Evolutionary conservation across 2,888 invertebrate genomes (phyloP), one percentile per base, ranked within the genome.

Genomic region (Plebejus melissa): DNA sequence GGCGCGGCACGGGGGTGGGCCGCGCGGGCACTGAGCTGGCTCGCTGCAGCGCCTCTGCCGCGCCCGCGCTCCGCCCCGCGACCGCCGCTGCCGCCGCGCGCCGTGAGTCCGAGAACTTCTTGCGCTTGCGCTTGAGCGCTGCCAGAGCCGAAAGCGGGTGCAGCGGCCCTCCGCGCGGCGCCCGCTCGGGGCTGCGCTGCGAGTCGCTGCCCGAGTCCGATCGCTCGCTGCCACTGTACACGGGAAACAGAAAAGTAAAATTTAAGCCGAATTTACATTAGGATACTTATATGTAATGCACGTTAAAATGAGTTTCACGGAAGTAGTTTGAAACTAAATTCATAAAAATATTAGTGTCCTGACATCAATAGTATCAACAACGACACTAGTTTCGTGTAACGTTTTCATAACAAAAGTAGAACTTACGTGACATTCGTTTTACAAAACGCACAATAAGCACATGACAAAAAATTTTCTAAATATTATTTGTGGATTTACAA

Each of bases 21-120:
- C 88, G 93, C 83, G 90, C 91, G 76, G 85, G 91, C 80, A 89
- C 94, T 1, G 90, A 86, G 81, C 85, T 84, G 79, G 86, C 86
- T 72, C 86, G 85, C 83, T 85, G 86, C 80, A 85, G 82, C 76
- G 85, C 83, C 80, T 88, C 81, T 72, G 80, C 77, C 71, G 78
- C 81, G 77, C 81, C 74, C 81, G 79, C 77, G 83, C 82, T 83
- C 83, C 76, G 83, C 85, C 84, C 83, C 84, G 74, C 86, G 83
- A 85, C 79, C 88, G 88, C 87, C 88, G 87, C 87, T 88, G 87
- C 46, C 13, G 46, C 84, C 85, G 84, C 81, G 84, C 83, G 96
- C 82, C 97, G 94, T 77, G 97, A 97, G 79, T 97, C 96, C 0
- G 97, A 97, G 89, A 97, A 97, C 87, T 97, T 97, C 89, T 97